These are phyloP conservation scores for Diorhabda carinulata DNA, from an alignment of 1,140 invertebrate genomes.

Conservation along the genomic window DNA sequence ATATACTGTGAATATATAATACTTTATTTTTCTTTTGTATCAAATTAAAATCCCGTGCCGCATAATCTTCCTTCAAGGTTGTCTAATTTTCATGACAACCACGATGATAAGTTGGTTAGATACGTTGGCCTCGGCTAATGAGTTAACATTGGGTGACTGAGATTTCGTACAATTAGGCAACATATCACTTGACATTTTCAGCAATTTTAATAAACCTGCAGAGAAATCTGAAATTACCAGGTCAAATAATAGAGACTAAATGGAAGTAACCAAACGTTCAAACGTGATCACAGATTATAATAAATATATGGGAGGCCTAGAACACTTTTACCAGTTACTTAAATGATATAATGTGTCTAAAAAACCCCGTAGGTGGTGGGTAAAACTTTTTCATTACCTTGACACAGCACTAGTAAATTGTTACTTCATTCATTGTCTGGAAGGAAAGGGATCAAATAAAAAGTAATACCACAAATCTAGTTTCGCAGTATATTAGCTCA, in stretches of 20 bases:
- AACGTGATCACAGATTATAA: constrained; percentile 10
- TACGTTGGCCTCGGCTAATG: background rate
- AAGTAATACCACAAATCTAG: background rate
- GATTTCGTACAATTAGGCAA: constrained; percentile 10
- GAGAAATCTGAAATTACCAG: constrained; percentile 8
- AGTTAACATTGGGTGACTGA: constrained; percentile 7
- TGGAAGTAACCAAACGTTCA: constrained; percentile 1
- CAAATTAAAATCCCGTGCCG: no score
- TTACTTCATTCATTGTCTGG: background rate
- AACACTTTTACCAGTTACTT: background rate
- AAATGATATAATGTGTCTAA: constrained; percentile 12
- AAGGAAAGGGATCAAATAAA: background rate
- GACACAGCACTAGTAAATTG: background rate
- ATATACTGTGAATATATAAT: no score
- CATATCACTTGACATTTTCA: constrained; percentile 5
- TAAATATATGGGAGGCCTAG: constrained; percentile 6
- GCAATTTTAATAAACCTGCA: background rate
- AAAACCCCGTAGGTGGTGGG: constrained; percentile 12
- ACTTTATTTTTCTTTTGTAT: no score
- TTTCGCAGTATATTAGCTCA: background rate
- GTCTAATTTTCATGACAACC: no score
- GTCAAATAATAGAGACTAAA: constrained; percentile 7
- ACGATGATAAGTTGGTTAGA: no score
- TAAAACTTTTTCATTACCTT: constrained; percentile 5
- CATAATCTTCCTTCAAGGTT: no score